A percentile compares a stretch with the other conserved stretches of the same genome.
Conservation (phyloP, 2,113 vertebrate species). For the Peromyscus californicus region DNA sequence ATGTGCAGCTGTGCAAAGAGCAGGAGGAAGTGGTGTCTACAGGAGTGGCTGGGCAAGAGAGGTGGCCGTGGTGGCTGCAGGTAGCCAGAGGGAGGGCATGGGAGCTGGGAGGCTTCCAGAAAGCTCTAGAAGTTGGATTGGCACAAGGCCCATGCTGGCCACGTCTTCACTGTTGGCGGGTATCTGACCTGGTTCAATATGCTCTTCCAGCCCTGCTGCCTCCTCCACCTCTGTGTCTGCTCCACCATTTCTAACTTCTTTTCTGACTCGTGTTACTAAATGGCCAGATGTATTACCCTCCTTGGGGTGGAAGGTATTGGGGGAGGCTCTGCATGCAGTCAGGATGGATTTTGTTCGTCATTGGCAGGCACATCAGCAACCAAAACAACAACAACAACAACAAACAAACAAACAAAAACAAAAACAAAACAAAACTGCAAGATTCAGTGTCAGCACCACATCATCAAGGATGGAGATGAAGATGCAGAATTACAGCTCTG, state of each 20-base stretch:
- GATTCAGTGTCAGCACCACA: not conserved
- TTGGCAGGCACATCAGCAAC: not conserved
- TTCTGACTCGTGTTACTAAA: not conserved
- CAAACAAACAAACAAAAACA: too few relatives aligned
- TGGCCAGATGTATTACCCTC: not conserved
- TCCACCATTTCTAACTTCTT: not conserved
- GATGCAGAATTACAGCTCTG: not conserved
- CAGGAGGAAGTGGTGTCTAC: constrained; percentile 40
- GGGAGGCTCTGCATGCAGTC: not conserved
- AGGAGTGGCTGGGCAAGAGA: not conserved
- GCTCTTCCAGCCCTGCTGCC: not conserved
- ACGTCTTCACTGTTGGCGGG: rapidly evolving
- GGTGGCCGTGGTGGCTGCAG: not conserved
- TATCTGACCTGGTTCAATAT: not conserved
- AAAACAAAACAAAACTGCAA: not conserved
- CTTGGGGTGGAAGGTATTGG: not conserved
- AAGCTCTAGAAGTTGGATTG: not conserved
- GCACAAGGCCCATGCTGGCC: not conserved
- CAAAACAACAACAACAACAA: too few relatives aligned
- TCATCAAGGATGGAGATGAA: not conserved
- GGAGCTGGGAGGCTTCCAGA: not conserved
- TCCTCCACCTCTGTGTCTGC: not conserved
- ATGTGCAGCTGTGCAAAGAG: not conserved
- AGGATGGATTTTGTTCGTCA: not conserved
- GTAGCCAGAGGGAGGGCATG: not conserved